Evolutionary conservation across 2,888 invertebrate species (phyloP).

Genomic region (Andrena praecox): DNA sequence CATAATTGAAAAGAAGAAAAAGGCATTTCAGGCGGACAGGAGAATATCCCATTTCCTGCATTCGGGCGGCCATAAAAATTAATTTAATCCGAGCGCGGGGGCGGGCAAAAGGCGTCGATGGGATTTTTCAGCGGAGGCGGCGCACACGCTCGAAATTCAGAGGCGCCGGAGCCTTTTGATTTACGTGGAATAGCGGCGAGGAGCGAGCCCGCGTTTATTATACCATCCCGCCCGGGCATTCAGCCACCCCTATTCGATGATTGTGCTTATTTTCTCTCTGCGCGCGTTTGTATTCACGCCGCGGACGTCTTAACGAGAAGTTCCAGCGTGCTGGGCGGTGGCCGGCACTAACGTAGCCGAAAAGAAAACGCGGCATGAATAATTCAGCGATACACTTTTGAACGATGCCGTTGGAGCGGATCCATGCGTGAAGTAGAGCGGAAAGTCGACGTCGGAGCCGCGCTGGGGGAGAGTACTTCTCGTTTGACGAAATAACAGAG

Average conservation of each 20-base stretch:
- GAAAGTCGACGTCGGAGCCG: conserved; percentile 27
- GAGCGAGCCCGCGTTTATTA: conserved; percentile 2
- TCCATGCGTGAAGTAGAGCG: conserved; percentile 30
- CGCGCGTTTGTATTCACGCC: conserved; percentile 46
- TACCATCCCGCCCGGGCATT: neutral
- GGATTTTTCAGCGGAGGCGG: neutral
- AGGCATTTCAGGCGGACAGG: neutral
- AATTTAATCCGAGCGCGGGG: neutral
- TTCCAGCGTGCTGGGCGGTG: conserved; percentile 22
- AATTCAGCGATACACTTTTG: conserved; percentile 68
- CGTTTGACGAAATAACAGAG: conserved; percentile 16
- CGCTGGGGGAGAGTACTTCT: neutral
- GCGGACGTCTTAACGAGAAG: conserved; percentile 53
- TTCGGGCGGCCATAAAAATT: neutral
- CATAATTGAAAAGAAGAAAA: too few species aligned
- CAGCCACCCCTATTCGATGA: conserved; percentile 4
- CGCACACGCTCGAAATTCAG: neutral
- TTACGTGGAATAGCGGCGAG: neutral
- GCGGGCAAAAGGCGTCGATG: neutral
- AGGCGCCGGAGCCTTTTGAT: neutral
- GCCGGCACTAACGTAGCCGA: conserved; percentile 49
- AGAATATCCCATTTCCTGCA: neutral
- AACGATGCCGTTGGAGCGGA: conserved; percentile 26
- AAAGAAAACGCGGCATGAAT: conserved; percentile 68
- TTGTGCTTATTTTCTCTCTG: conserved; percentile 23